Evolutionary conservation across 1,140 invertebrate species (phyloP).

Genomic region (Caenorhabditis remanei): DNA sequence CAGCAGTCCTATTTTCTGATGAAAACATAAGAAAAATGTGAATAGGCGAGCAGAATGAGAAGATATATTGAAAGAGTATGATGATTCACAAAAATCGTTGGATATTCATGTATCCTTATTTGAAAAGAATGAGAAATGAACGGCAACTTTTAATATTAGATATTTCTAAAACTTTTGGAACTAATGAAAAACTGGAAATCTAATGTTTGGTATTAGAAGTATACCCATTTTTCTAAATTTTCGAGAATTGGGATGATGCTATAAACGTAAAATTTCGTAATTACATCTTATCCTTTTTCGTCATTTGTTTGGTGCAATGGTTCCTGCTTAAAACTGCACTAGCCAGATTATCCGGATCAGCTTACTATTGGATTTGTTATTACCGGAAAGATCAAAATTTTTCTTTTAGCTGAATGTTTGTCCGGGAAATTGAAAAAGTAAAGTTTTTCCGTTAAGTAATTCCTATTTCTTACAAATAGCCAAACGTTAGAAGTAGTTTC

Average conservation of each 20-base stretch:
- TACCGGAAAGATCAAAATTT: neutral
- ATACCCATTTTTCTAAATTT: too few relatives aligned
- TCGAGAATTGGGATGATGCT: too few relatives aligned
- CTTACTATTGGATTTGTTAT: neutral
- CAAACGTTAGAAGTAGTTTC: too few relatives aligned
- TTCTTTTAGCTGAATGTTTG: neutral
- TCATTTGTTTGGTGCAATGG: neutral
- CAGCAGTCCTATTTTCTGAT: neutral
- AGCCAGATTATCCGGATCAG: neutral
- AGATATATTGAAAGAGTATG: neutral
- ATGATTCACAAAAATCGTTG: neutral
- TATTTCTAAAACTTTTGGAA: too few relatives aligned
- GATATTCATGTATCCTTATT: neutral
- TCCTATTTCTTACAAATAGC: too few relatives aligned
- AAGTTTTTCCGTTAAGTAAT: too few relatives aligned
- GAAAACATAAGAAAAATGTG: neutral
- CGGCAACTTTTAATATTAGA: too few relatives aligned
- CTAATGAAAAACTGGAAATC: too few relatives aligned
- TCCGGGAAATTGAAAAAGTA: too few relatives aligned
- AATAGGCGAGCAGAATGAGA: neutral
- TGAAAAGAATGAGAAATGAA: slow-evolving; percentile 12
- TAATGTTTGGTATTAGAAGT: too few relatives aligned
- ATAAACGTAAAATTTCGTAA: neutral
- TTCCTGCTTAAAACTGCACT: neutral
- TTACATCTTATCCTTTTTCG: neutral